These are phyloP conservation scores for Dinothrombium tinctorium DNA, from an alignment of 1,140 invertebrate species.

Conservation along the genomic window DNA sequence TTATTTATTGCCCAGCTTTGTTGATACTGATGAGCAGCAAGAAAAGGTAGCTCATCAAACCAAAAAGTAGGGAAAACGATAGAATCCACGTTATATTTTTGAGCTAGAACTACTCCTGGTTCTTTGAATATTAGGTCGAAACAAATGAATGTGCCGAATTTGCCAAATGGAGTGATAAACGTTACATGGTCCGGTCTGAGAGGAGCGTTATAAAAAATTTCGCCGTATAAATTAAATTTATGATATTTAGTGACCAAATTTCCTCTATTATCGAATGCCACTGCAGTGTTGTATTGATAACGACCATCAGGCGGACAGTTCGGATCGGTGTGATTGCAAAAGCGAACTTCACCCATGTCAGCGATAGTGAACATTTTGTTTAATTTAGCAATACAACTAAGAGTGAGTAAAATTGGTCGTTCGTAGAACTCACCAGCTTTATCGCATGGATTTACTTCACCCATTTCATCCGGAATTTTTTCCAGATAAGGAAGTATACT, in stretches of 20 bases:
- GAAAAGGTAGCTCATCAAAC: slow-evolving; percentile 42
- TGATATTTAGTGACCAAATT: slow-evolving; percentile 36
- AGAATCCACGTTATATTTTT: slow-evolving; percentile 31
- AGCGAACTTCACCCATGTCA: slow-evolving; percentile 35
- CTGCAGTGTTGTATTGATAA: slow-evolving; percentile 43
- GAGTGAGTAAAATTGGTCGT: too few species aligned
- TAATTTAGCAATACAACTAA: slow-evolving; percentile 31
- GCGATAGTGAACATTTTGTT: slow-evolving; percentile 35
- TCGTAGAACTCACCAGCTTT: too few species aligned
- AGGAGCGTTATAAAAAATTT: slow-evolving; percentile 26
- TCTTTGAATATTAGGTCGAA: slow-evolving; percentile 43
- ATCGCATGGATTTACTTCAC: too few species aligned
- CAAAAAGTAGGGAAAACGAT: slow-evolving; percentile 43
- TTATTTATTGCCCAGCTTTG: not conserved
- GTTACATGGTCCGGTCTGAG: slow-evolving; percentile 24
- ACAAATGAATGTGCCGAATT: slow-evolving; percentile 47
- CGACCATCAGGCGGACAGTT: slow-evolving; percentile 20
- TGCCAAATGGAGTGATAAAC: slow-evolving; percentile 28
- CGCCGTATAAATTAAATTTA: slow-evolving; percentile 43
- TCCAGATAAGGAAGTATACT: too few species aligned
- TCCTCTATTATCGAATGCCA: slow-evolving; percentile 41
- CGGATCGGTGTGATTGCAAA: slow-evolving; percentile 5
- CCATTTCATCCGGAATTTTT: too few species aligned
- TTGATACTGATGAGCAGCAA: slow-evolving; percentile 18
- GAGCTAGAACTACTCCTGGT: slow-evolving; percentile 29